These are phyloP conservation scores for Chrysolina americana DNA, from an alignment of 2,888 invertebrate species.

Conservation along the genomic window DNA sequence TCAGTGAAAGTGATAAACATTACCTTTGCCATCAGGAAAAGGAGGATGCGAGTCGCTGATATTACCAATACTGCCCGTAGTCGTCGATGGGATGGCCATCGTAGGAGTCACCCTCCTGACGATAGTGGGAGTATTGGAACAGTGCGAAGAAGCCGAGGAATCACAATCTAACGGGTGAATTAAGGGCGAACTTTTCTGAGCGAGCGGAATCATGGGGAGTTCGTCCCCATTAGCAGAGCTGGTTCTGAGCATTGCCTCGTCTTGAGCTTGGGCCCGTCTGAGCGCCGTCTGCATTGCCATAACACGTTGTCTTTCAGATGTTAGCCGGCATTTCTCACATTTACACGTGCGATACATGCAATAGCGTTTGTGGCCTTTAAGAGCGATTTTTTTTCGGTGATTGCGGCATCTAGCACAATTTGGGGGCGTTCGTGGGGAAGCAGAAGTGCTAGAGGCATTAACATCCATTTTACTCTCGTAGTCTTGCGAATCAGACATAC, in stretches of 20 bases:
- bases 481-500: constrained; percentile 71
- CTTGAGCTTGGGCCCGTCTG: constrained; percentile 88
- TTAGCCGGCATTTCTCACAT: constrained; percentile 89
- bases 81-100: constrained; percentile 56
- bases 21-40: constrained; percentile 16
- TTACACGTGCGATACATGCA: constrained; percentile 88
- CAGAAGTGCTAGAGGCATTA: constrained; percentile 73
- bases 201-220: constrained; percentile 66
- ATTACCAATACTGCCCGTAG: constrained; percentile 66
- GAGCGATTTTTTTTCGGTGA: constrained; percentile 88
- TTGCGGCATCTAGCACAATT: constrained; percentile 95
- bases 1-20: not conserved
- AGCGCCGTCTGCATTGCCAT: constrained; percentile 92
- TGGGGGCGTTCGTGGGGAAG: constrained; percentile 84
- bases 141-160: constrained; percentile 76
- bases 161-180: constrained; percentile 72
- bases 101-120: constrained; percentile 66
- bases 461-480: constrained; percentile 72
- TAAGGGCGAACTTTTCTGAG: constrained; percentile 64
- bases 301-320: constrained; percentile 88
- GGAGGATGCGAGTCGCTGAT: constrained; percentile 48
- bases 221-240: constrained; percentile 59
- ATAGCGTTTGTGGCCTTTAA: constrained; percentile 94
- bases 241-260: constrained; percentile 75
- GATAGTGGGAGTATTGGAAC: constrained; percentile 70